Base-by-base conservation (phyloP, 1,140 invertebrate species). In the Macrosteles quadrilineatus region DNA sequence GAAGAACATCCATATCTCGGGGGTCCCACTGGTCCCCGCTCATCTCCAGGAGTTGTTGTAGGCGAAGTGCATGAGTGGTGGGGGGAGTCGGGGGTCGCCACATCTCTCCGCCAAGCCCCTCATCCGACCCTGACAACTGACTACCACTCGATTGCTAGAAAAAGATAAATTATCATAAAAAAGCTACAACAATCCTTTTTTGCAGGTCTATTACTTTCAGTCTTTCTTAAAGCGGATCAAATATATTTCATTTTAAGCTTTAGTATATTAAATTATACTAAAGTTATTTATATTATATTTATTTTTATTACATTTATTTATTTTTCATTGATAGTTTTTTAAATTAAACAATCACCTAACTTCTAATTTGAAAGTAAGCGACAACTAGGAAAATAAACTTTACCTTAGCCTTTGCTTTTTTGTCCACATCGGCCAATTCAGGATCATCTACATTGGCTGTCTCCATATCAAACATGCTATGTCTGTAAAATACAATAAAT, bases 401-500 rank as follows among this genome's bases (percentile, higher is more conserved):
- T 29, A 59, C 55, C 55, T 30, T 25, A 25, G 55, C 55, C n/a
- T 59, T 59, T 12, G 27, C 27, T 59, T 59, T 59, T 23, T 30
- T 59, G 21, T 59, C 55, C 6, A 59, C 55, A 25, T 59, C 55
- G 1, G 23, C 25, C 6, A 59, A n/a, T n/a, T 59, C 55, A 12
- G 55, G 55, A n/a, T 59, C 55, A n/a, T 80, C 76, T 81, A 79
- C 12, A 80, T 78, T 67, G 81, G 80, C 32, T 36, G 62, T 36
- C 19, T 64, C 81, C 78, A 90, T 87, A 79, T 92, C 92, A 76
- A 92, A 90, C 89, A 92, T 91, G 70, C 90, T 92, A 75, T 89
- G 92, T 36, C 91, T 78, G 53, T 1, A 69, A 50, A 25, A 59
- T 23, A 27, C 6, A 36, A 4, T 9, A 66, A 21, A 1, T 40